Evolutionary conservation across 2,113 vertebrate species (phyloP).

Genomic region (Agelaius tricolor): DNA sequence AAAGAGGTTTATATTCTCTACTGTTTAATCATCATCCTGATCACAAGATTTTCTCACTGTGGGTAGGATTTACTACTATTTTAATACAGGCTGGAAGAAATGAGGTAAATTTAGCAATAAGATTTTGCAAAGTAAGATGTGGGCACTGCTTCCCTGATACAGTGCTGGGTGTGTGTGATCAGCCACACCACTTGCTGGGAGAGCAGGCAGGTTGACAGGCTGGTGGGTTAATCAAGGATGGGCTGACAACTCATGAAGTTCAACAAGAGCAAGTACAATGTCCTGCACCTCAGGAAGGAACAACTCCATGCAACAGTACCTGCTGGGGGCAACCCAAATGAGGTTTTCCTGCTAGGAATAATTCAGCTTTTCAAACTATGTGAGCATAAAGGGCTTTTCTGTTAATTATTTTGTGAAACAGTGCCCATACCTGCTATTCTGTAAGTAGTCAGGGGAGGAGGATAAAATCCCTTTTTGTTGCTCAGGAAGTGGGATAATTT

Average conservation of each 20-base stretch:
- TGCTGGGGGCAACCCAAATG: neutral
- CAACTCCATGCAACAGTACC: neutral
- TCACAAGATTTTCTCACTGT: neutral
- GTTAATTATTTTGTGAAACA: neutral
- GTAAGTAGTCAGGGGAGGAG: neutral
- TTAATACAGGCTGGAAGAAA: neutral
- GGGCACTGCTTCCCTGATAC: neutral
- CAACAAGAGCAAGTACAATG: neutral
- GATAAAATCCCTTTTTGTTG: neutral
- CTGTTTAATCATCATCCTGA: neutral
- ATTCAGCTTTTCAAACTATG: neutral
- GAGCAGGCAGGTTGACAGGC: accelerated
- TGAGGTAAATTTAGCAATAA: neutral
- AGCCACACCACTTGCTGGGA: neutral
- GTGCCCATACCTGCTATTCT: neutral
- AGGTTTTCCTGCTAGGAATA: neutral
- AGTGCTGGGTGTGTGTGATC: neutral
- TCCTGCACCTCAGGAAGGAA: neutral
- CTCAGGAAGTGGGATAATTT: neutral
- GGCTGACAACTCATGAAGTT: neutral
- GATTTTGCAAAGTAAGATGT: neutral
- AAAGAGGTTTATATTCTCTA: neutral
- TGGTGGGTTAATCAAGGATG: neutral
- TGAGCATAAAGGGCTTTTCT: neutral
- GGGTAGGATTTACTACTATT: neutral